Base-by-base conservation (phyloP, 2,797 vertebrate species). In the Todus mexicanus region DNA sequence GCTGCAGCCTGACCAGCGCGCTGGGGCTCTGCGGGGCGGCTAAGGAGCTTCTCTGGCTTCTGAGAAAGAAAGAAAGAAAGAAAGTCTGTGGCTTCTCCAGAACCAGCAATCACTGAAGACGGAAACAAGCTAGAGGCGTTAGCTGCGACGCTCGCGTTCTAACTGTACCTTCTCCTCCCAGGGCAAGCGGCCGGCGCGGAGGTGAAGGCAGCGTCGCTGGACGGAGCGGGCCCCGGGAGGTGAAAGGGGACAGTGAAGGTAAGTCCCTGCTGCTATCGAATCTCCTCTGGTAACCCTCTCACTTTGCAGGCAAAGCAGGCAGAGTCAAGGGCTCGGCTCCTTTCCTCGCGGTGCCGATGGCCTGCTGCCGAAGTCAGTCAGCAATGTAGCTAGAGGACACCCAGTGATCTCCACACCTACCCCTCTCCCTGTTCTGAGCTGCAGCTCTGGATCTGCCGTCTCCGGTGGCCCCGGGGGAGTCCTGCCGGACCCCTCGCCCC, bases 341-440 rank as follows among this genome's bases (percentile, higher is more conserved):
- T 51, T 54, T 26, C 21, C 15, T 51, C 2, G 1, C 2, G 0
- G 57, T 29, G n/a, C n/a, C 45, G 10, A 3, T 11, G 59, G 29
- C 6, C 57, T 33, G 23, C 51, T 53, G 26, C n/a, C 60, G 51
- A 22, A 63, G 45, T 51, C 7, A 14, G 42, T 56, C 72, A 35
- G 27, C 53, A 11, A 3, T 29, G 31, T 29, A 5, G 47, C 50
- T 35, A 38, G 27, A 40, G 23, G 40, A 18, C 13, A n/a, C 35
- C 7, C 13, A 6, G 4, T 1, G 3, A 6, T 31, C 23, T 57
- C 89, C 13, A 3, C 43, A 22, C 29, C 66, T n/a, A 40, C 26
- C 7, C 1, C 6, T 65, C 38, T 16, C 16, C 35, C 12, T 42
- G 26, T 64, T 53, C 38, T 9, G 35, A 78, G 77, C 73, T 66